Percentiles rank a stretch among this genome's conserved stretches.
Conservation (phyloP, 2,113 vertebrate genomes). For the Cranoglanis bouderius region DNA sequence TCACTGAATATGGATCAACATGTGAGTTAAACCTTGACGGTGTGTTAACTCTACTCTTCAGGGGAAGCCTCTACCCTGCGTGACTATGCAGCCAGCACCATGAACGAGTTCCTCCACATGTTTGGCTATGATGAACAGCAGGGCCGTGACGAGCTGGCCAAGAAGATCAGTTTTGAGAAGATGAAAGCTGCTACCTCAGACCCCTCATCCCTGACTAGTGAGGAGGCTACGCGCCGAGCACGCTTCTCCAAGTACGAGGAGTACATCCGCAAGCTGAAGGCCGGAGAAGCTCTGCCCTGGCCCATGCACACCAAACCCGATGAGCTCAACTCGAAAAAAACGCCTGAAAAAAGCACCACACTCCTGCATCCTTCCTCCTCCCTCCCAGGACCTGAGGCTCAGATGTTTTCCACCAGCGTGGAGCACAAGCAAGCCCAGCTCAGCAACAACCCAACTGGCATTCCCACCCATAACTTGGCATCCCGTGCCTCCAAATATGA, state of each 20-base stretch:
- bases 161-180: slow-evolving; percentile 96
- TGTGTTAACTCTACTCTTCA: slow-evolving; percentile 56
- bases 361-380: slow-evolving; percentile 74
- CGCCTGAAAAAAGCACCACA: slow-evolving; percentile 72
- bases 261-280: slow-evolving; percentile 96
- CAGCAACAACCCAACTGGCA: slow-evolving; percentile 74
- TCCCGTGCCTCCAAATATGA: slow-evolving; percentile 94
- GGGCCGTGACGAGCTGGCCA: slow-evolving; percentile 90
- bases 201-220: slow-evolving; percentile 75
- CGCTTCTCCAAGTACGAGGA: slow-evolving; percentile 99
- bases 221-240: slow-evolving; percentile 85
- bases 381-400: slow-evolving; percentile 72
- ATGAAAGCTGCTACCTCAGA: slow-evolving; percentile 88
- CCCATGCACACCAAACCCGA: slow-evolving; percentile 84
- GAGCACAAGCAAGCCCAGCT: slow-evolving; percentile 89
- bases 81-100: slow-evolving; percentile 95
- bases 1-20: neutral
- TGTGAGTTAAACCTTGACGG: neutral
- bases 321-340: slow-evolving; percentile 81
- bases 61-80: slow-evolving; percentile 89
- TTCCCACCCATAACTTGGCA: slow-evolving; percentile 83
- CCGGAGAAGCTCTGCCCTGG: slow-evolving; percentile 91
- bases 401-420: slow-evolving; percentile 75
- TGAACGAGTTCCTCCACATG: slow-evolving; percentile 98
- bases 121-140: slow-evolving; percentile 96